Base-by-base conservation (phyloP, 1,140 invertebrate species). In the Leptinotarsa texana region DNA sequence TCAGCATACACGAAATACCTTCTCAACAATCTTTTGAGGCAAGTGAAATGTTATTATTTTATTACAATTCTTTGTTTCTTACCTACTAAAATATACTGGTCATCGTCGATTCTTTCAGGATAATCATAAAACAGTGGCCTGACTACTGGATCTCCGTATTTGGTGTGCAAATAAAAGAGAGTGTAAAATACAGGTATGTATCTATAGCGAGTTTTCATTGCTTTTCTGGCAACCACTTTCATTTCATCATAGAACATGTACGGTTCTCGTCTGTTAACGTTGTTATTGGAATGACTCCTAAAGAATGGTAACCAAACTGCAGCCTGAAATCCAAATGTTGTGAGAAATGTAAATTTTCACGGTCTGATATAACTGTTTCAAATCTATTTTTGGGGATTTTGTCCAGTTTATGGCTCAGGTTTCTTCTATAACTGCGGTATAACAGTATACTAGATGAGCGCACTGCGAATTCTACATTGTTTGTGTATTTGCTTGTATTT, bases 111-210 rank as follows among this genome's bases (percentile, higher is more conserved):
- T 18, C 15, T 61, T 18, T 15, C 15, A 4, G 96, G 95, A 85
- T 94, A 99, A 79, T 98, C 92, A 51, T 92, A 89, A 91, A 95
- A 97, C 8, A 98, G 79, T 3, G 98, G 96, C 69, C 94, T 86
- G 87, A 98, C 95, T 0, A 97, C 92, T 0, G 98, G 96, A 42
- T 86, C 86, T 6, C 90, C 95, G 77, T 88, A 92, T 27, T 89
- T 80, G 73, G 96, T 92, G 81, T 96, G 93, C 82, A 98, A 92
- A 84, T 94, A 94, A 87, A 99, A 99, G 4, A 97, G 83, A 0
- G 96, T 98, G 84, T 99, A 98, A 96, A 96, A 98, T 75, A 93
- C 91, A 11, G 98, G 96, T 8, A 99, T 84, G 72, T 95, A 93
- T 0, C 91, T 89, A 82, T 99, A 99, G 66, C 98, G 89, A 18